Evolutionary conservation across 2,888 invertebrate species (phyloP), one percentile per base, ranked within the genome.

Genomic region (Ecliptopera silaceata): DNA sequence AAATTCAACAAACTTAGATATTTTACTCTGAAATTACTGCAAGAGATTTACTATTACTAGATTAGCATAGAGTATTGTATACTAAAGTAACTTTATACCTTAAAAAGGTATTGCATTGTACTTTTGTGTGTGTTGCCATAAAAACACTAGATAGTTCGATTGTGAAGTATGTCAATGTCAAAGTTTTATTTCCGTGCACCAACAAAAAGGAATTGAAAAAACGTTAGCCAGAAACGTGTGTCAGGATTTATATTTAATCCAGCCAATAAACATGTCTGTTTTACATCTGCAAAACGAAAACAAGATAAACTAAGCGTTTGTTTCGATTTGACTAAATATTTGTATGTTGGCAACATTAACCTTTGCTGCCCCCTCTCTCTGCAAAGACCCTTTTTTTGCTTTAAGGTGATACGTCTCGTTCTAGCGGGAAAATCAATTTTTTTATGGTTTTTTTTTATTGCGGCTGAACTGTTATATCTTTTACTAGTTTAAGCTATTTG

Each of bases 221-320:
- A 54, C 54, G 46, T 41, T 38, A 47, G 34, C 51, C 47, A 39
- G 42, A 46, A 54, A 48, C 44, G 53, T 45, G 59, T 46, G 47
- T 53, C 57, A 50, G 31, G 41, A 59, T 43, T 60, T 22, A 58
- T 55, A 60, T 61, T 64, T 60, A 59, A 64, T 63, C 57, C 48
- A 64, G 56, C 63, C 56, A 62, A 66, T 64, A 63, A 63, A 66
- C 56, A 58, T 52, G 66, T 64, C 62, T 64, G 64, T 29, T 63
- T 58, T 51, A 46, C 48, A 64, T 66, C 64, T 64, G 60, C 53
- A 51, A 56, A 64, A 63, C 58, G 48, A 51, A 47, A 58, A 55
- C 44, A 47, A 56, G 57, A 56, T 61, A 56, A 42, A 53, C 51
- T 57, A 43, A 42, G 59, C 61, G 62, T 61, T 66, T 63, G 56